Conservation (phyloP, 2,797 vertebrate species). For the Dendrocincla tyrannina region DNA sequence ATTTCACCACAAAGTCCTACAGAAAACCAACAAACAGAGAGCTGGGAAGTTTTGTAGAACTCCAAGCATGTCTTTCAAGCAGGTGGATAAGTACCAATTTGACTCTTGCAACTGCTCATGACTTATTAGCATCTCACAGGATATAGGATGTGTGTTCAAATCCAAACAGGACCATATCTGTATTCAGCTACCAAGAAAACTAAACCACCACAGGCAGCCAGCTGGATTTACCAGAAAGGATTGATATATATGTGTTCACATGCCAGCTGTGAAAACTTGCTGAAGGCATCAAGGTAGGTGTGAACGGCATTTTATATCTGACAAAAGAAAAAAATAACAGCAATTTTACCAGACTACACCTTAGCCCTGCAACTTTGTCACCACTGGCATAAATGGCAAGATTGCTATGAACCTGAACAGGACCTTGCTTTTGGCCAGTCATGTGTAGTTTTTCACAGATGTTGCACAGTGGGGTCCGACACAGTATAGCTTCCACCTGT, state of each 20-base stretch:
- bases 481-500: background rate
- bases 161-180: background rate
- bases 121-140: background rate
- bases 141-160: background rate
- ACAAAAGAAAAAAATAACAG: background rate
- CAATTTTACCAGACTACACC: background rate
- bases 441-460: background rate
- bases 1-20: background rate
- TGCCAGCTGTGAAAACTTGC: background rate
- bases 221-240: background rate
- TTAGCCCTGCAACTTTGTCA: background rate
- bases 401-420: background rate
- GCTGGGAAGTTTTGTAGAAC: background rate
- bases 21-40: background rate
- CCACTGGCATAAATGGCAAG: background rate
- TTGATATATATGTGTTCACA: background rate
- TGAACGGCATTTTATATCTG: background rate
- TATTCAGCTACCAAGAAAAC: background rate
- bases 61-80: background rate
- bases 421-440: background rate
- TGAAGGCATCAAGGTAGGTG: background rate
- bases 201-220: background rate
- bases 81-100: background rate
- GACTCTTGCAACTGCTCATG: background rate
- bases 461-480: background rate